phyloP scores from a whole-genome alignment of 2,113 vertebrate species.

The human region DNA sequence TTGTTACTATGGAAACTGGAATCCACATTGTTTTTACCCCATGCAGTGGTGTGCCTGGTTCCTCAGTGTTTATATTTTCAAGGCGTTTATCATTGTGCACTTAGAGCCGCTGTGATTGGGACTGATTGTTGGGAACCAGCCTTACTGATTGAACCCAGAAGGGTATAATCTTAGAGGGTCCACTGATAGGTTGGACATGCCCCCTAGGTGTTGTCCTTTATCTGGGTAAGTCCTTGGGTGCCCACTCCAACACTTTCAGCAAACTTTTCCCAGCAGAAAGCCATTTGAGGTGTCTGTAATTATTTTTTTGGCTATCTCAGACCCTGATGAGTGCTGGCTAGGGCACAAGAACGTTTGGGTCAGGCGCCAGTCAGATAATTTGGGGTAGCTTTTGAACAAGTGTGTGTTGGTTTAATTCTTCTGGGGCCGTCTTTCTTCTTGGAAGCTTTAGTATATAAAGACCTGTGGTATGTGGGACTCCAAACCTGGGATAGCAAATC shows the following conservation, averaged over 20 bases:
- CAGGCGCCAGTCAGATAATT: conserved; percentile 55
- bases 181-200: neutral
- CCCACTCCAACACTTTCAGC: conserved; percentile 26
- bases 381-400: conserved; percentile 56
- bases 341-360: conserved; percentile 63
- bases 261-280: conserved; percentile 57
- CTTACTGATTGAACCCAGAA: conserved; percentile 13
- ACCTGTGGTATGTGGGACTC: conserved; percentile 1
- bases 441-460: conserved; percentile 50
- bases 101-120: neutral
- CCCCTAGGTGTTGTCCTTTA: neutral
- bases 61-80: conserved; percentile 47
- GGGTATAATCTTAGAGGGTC: neutral
- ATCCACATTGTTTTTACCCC: conserved; percentile 53
- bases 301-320: conserved; percentile 60
- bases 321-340: conserved; percentile 55
- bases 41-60: conserved; percentile 23
- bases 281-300: conserved; percentile 59
- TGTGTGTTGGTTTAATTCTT: conserved; percentile 62
- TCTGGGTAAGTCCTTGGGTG: conserved; percentile 18
- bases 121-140: conserved; percentile 25
- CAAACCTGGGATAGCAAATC: conserved; percentile 19
- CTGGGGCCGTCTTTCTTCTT: conserved; percentile 27
- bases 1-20: conserved; percentile 42
- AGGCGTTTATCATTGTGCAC: conserved; percentile 45